Percentiles rank a stretch among this genome's conserved stretches.
These are phyloP conservation scores for Brachionus rubens DNA, from an alignment of 1,140 invertebrate genomes.

Conservation along the genomic window DNA sequence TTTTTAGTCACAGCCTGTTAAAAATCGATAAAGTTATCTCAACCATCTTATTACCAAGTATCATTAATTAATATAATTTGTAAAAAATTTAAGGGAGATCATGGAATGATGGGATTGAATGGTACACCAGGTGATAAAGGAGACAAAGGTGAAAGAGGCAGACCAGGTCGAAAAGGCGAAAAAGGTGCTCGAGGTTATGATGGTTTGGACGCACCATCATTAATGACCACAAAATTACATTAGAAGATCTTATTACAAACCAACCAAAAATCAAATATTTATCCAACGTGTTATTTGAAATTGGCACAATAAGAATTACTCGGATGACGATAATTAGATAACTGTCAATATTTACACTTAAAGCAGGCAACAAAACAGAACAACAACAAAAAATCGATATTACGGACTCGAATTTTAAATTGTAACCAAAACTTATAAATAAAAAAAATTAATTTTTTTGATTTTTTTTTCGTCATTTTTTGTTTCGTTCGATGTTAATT, in stretches of 20 bases:
- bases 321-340: constrained; percentile 22
- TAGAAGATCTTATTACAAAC: neutral
- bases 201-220: constrained; percentile 7
- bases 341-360: constrained; percentile 16
- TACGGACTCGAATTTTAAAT: too few relatives aligned
- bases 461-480: neutral
- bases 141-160: constrained; percentile 24
- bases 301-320: neutral
- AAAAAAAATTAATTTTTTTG: constrained; percentile 17
- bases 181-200: constrained; percentile 29
- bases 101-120: neutral
- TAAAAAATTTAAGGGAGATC: neutral
- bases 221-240: neutral
- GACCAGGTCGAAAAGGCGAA: constrained; percentile 16
- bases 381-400: constrained; percentile 28
- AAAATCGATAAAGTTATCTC: too few relatives aligned
- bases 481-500: neutral
- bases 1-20: too few relatives aligned
- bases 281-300: constrained; percentile 22
- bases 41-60: too few relatives aligned
- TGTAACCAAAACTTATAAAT: neutral
- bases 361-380: neutral
- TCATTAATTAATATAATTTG: neutral
- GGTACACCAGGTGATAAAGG: too few relatives aligned
- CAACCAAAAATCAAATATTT: neutral